These are phyloP conservation scores for Habroteleia sp. DNA, from an alignment of 2,888 invertebrate species.

Conservation along the genomic window DNA sequence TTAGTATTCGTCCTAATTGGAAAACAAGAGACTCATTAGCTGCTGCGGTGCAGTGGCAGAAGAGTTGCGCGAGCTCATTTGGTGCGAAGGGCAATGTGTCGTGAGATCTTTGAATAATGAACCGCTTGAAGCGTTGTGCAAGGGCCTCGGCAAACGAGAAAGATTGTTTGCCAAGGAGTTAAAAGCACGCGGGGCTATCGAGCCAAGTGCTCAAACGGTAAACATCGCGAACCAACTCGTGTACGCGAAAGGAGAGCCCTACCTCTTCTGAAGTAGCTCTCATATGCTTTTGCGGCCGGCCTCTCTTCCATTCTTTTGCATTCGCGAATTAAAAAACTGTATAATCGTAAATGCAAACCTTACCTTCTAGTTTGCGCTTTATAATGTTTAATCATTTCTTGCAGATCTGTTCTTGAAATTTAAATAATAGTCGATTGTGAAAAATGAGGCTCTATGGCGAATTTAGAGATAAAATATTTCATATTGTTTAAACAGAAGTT, in stretches of 20 bases:
- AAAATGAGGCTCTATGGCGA: no score
- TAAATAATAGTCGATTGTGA: no score
- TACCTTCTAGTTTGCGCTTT: conserved; percentile 2
- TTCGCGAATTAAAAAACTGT: conserved; percentile 53
- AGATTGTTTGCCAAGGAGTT: conserved; percentile 66
- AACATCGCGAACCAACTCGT: conserved; percentile 49
- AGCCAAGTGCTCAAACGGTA: conserved; percentile 61
- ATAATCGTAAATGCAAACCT: conserved; percentile 39
- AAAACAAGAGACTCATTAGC: conserved; percentile 75
- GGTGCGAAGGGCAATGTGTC: conserved; percentile 67
- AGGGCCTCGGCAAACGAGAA: conserved; percentile 64
- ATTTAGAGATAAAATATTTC: no score
- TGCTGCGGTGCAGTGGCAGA: conserved; percentile 61
- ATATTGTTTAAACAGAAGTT: no score
- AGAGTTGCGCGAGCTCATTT: conserved; percentile 70
- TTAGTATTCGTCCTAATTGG: conserved; percentile 71
- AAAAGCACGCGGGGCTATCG: conserved; percentile 58
- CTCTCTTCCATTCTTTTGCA: conserved; percentile 36
- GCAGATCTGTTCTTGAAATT: no score
- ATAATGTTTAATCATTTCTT: conserved; percentile 4
- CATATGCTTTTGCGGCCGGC: conserved; percentile 42
- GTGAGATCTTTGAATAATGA: conserved; percentile 74
- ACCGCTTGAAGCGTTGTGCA: conserved; percentile 69
- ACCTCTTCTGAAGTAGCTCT: conserved; percentile 42
- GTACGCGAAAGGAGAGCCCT: conserved; percentile 26